These are phyloP conservation scores for Lerista edwardsae DNA, from an alignment of 2,797 vertebrate species.

Conservation along the genomic window DNA sequence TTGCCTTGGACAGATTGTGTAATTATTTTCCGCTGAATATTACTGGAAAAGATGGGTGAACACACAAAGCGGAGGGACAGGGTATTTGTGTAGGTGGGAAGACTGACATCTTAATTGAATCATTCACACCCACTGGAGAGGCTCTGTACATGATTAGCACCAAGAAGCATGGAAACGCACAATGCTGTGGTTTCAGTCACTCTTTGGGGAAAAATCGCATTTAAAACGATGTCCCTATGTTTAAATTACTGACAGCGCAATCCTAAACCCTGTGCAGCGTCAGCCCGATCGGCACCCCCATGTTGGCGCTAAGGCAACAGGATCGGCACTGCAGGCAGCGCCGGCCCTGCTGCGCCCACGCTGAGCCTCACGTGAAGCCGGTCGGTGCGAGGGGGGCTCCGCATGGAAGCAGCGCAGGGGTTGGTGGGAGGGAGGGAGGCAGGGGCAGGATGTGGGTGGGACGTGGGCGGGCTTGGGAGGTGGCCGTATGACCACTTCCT, in stretches of 20 bases:
- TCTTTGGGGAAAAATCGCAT: not conserved
- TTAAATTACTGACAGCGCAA: constrained; percentile 10
- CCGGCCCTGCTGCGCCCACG: too few relatives aligned
- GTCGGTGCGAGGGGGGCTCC: too few relatives aligned
- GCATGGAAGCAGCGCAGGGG: too few relatives aligned
- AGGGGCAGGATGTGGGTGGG: too few relatives aligned
- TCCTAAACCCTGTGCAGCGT: too few relatives aligned
- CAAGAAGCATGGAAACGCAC: constrained; percentile 1
- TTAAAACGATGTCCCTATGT: not conserved
- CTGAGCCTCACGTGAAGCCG: too few relatives aligned
- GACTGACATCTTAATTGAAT: constrained; percentile 32
- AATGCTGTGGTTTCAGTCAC: constrained; percentile 16
- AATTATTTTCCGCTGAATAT: constrained; percentile 49
- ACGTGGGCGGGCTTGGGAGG: too few relatives aligned
- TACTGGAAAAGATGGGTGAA: constrained; percentile 37
- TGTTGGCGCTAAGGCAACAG: too few relatives aligned
- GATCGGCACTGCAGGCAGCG: too few relatives aligned
- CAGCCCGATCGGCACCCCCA: too few relatives aligned
- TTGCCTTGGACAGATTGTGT: constrained; percentile 22
- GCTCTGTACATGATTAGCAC: not conserved
- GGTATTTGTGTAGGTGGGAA: constrained; percentile 26
- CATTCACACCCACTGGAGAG: constrained; percentile 15
- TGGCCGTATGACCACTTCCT: too few relatives aligned
- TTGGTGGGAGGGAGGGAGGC: too few relatives aligned
- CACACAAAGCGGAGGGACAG: constrained; percentile 39